Percentiles rank a stretch among this genome's conserved stretches.
Conservation (phyloP, 2,113 vertebrate species). For the Lepus timidus region DNA sequence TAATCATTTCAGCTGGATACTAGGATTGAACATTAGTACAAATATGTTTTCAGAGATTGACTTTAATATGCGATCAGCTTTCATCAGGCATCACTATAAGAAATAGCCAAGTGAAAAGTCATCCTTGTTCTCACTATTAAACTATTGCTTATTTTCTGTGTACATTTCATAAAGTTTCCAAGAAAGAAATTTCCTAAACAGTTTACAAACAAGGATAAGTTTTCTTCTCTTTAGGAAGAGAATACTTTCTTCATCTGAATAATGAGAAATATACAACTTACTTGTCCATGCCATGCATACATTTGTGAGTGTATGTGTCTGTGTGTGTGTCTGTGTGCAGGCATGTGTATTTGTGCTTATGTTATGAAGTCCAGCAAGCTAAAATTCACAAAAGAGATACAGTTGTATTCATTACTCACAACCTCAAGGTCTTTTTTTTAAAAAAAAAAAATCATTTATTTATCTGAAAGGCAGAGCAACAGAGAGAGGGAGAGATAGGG, state of each 20-base stretch:
- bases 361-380: not conserved
- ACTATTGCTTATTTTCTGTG: not conserved
- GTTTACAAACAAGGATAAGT: not conserved
- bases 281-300: not conserved
- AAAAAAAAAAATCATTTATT: too few relatives aligned
- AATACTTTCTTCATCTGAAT: not conserved
- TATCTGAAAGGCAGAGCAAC: too few relatives aligned
- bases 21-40: not conserved
- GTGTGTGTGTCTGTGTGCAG: not conserved
- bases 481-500: too few relatives aligned
- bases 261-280: not conserved
- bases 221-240: not conserved
- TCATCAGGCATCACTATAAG: not conserved
- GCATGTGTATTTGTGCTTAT: too few relatives aligned
- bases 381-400: not conserved
- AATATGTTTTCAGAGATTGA: not conserved
- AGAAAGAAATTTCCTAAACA: not conserved
- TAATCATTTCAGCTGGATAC: not conserved
- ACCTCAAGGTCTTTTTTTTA: not conserved
- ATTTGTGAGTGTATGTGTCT: not conserved
- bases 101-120: conserved; percentile 42
- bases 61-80: not conserved
- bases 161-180: not conserved
- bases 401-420: not conserved
- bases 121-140: not conserved